Conservation (phyloP, 2,113 vertebrate species). For the Numenius arquata region DNA sequence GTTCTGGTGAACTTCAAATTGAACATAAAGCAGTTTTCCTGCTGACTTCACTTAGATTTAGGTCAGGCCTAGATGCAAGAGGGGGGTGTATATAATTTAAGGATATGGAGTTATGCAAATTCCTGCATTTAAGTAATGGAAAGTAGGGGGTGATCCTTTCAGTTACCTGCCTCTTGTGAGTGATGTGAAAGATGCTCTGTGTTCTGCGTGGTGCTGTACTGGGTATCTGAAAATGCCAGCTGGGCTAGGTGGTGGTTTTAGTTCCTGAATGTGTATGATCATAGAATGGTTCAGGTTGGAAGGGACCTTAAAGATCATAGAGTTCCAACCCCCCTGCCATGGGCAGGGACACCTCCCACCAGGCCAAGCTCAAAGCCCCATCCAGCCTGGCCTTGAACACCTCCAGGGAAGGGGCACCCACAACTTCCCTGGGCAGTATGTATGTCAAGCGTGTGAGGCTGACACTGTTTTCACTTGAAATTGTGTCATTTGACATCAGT, state of each 20-base stretch:
- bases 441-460: not conserved
- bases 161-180: not conserved
- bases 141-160: not conserved
- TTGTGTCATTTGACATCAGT: not conserved
- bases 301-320: too few relatives aligned
- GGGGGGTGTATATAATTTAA: not conserved
- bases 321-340: too few relatives aligned
- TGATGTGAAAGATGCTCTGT: not conserved
- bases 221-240: not conserved
- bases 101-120: not conserved
- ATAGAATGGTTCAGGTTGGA: too few relatives aligned
- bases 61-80: not conserved
- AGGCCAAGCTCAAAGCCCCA: too few relatives aligned
- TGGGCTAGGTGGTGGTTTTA: accelerated
- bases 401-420: too few relatives aligned
- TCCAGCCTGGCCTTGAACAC: too few relatives aligned
- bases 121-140: not conserved
- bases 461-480: not conserved
- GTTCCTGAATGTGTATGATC: not conserved
- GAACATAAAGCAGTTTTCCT: not conserved
- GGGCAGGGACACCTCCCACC: too few relatives aligned
- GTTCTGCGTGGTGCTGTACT: not conserved
- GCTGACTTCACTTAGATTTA: not conserved
- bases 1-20: not conserved
- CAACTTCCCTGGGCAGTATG: too few relatives aligned